Evolutionary conservation across 2,888 invertebrate genomes (phyloP), one percentile per base, ranked within the genome.

Genomic region (Eumerus sabulonum): DNA sequence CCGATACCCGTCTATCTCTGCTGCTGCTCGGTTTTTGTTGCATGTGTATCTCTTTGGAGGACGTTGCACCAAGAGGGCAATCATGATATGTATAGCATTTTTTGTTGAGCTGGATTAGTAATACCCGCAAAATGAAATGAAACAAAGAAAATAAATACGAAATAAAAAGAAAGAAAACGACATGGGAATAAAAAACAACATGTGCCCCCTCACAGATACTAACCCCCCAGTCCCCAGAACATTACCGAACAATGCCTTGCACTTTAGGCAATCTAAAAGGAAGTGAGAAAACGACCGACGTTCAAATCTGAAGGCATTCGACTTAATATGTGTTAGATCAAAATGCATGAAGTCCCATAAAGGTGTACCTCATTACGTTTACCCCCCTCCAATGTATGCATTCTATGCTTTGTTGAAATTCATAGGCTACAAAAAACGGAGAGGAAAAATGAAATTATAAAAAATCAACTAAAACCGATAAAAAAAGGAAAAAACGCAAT

Each of bases 81-180:
- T 71, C 50, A 60, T 72, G 66, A 56, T 72, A 62, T 56, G 66
- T n/a, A 67, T 45, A 62, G 50, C 27, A 40, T 67, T 77, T 72
- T 66, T 76, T 70, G 45, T 72, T 57, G 60, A 50, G 66, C 51
- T 56, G 72, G 76, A 72, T 77, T 60, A 77, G 76, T 62, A 67
- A 72, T 66, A 77, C 47, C 62, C 42, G 59, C 36, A 36, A 44
- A 35, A 50, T 56, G 66, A 36, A 38, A 62, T 62, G 54, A 63
- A 56, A 54, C 18, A 57, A 50, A 12, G 44, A 38, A 11, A 27
- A 66, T 4, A 18, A 51, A 59, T 59, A 36, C 7, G 27, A 45
- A 45, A 14, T 11, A 18, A 17, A 5, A 27, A 42, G 19, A 18
- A 35, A 1, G 11, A 4, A 38, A 70, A 38, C 16, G 44, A 45